Conservation (phyloP, 2,888 invertebrate species). For the Prostheceraeus crozeri region DNA sequence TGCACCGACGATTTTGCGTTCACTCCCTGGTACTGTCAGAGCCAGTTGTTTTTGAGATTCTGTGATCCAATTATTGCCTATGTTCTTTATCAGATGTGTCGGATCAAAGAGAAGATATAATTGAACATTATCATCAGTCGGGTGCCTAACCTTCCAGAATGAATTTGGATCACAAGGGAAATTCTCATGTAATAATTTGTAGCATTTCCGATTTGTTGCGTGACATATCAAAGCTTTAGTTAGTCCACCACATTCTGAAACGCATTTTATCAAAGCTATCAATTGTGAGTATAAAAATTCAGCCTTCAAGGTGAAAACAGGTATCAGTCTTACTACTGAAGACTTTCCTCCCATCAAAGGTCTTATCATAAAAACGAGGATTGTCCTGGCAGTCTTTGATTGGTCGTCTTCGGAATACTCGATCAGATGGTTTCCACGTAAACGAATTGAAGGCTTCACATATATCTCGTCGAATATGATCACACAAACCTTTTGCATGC, state of each 20-base stretch:
- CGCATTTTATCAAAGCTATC: background rate
- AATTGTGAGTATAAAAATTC: slow-evolving; percentile 5
- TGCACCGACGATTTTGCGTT: background rate
- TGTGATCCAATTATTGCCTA: slow-evolving; percentile 24
- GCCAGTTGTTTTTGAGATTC: background rate
- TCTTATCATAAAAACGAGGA: no score
- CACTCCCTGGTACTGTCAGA: background rate
- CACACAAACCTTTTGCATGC: no score
- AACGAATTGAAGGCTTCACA: no score
- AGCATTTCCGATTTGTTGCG: background rate
- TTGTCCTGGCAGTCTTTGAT: no score
- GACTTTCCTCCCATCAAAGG: no score
- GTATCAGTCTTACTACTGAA: no score
- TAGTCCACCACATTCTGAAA: slow-evolving; percentile 9
- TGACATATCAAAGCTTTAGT: slow-evolving; percentile 2
- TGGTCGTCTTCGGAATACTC: no score
- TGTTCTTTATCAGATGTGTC: slow-evolving; percentile 16
- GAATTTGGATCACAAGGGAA: no score
- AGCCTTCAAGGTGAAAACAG: no score
- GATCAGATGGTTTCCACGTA: no score
- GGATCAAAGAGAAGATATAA: slow-evolving; percentile 18
- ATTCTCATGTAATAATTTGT: background rate
- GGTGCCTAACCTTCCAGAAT: background rate
- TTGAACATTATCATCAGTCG: background rate
- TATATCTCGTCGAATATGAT: no score